phyloP scores from a whole-genome alignment of 2,888 invertebrate species.

The Nemotelus nigrinus region DNA sequence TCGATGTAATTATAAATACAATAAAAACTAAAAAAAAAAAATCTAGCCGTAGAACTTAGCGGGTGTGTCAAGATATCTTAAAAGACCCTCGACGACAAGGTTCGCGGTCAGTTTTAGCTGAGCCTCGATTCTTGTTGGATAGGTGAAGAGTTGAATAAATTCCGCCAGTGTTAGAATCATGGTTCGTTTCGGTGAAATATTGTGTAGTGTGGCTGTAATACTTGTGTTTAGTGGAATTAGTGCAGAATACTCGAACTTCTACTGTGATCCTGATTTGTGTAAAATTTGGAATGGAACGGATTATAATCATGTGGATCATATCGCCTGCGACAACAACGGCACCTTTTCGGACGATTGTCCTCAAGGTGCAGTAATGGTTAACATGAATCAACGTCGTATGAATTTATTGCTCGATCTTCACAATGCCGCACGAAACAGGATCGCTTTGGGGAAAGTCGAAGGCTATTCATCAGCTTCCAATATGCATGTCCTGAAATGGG shows the following conservation, averaged over 20 bases:
- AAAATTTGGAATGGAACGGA: conserved; percentile 60
- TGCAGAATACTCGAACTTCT: conserved; percentile 45
- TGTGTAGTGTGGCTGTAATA: conserved; percentile 5
- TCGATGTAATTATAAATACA: not conserved
- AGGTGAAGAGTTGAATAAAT: not conserved
- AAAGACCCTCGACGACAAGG: conserved; percentile 23
- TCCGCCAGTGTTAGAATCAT: not conserved
- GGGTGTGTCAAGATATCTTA: conserved; percentile 13
- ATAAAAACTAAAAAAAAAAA: not conserved
- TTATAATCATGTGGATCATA: conserved; percentile 56
- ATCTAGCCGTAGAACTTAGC: not conserved
- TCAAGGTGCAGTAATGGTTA: conserved; percentile 52
- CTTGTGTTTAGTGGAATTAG: not conserved
- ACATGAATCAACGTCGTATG: conserved; percentile 59
- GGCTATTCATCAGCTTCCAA: conserved; percentile 58
- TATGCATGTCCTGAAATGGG: conserved; percentile 62
- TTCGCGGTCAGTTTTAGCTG: conserved; percentile 20
- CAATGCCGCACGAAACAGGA: conserved; percentile 59
- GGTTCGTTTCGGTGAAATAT: not conserved
- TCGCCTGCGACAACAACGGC: conserved; percentile 59
- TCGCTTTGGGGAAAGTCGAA: conserved; percentile 58
- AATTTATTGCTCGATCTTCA: conserved; percentile 61
- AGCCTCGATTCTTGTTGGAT: conserved; percentile 10
- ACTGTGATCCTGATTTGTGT: conserved; percentile 58
- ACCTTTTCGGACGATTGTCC: conserved; percentile 48